These are phyloP conservation scores for Papio anubis DNA, from an alignment of 2,113 vertebrate genomes.

Conservation along the genomic window DNA sequence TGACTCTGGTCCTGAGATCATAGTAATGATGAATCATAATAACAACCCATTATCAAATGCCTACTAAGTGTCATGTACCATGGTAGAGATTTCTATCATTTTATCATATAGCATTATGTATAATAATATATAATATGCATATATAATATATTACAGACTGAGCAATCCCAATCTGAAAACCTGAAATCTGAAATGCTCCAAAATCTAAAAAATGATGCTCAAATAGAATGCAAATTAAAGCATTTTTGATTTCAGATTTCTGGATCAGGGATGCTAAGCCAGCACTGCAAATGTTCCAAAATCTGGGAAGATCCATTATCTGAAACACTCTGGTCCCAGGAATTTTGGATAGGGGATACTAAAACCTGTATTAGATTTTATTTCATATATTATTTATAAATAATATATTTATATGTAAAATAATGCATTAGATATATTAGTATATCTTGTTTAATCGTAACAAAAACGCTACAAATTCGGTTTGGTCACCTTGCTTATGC, in stretches of 20 bases:
- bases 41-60: background rate
- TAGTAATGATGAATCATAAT: background rate
- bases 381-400: background rate
- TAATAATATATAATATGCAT: background rate
- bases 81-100: background rate
- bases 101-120: background rate
- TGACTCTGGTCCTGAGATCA: background rate
- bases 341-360: background rate
- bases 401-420: background rate
- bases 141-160: background rate
- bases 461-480: background rate
- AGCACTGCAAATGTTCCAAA: background rate
- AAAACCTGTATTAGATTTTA: background rate
- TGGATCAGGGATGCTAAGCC: background rate
- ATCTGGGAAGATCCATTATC: too few species aligned
- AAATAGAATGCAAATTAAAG: background rate
- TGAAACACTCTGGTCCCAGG: background rate
- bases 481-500: background rate
- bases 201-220: background rate
- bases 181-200: background rate
- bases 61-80: background rate
- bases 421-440: background rate
- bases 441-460: background rate
- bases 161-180: background rate
- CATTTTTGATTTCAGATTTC: background rate